Base-by-base conservation (phyloP, 1,140 invertebrate species). In the Aphis craccivora region DNA sequence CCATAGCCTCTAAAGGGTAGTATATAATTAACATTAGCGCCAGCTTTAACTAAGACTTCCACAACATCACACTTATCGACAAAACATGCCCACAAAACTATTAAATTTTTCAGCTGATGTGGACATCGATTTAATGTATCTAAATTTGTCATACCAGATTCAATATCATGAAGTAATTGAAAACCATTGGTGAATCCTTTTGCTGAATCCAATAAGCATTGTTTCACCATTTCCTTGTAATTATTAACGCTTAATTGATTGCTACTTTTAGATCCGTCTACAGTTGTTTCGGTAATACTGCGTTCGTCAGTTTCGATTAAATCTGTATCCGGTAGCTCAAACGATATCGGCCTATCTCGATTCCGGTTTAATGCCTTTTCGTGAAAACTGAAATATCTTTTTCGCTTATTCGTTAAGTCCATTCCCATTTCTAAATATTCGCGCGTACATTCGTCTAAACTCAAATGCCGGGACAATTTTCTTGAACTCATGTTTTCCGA, bases 51-150 rank as follows among this genome's bases (percentile, higher is more conserved):
- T 45, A 98, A 95, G 18, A 95, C 95, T 20, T 96, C 96, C 43
- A 98, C 95, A 14, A 97, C 94, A 94, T 97, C 96, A 94, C 96
- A 96, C 20, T 96, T 95, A 94, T 97, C 97, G 18, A 97, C 95
- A 94, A 97, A 97, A 7, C 97, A 96, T 0, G 96, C 96, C 96
- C 97, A 97, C 83, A 98, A 95, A 84, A 97, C 96, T 48, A 97
- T 95, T 1, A 97, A 96, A 67, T 92, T 94, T 87, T 94, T 94
- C 89, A 83, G 60, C 30, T 55, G 83, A 48, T 43, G 45, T 14
- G 81, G 48, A 91, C 40, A 48, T 43, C 51, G 40, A 51, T n/a
- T 95, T 94, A 0, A 96, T 94, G 83, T 96, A 96, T 37, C 97
- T 96, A 14, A 95, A 95, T 30, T 96, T 14, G 81, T 81, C 37